Conservation (phyloP, 2,113 vertebrate species). For the Anolis carolinensis region DNA sequence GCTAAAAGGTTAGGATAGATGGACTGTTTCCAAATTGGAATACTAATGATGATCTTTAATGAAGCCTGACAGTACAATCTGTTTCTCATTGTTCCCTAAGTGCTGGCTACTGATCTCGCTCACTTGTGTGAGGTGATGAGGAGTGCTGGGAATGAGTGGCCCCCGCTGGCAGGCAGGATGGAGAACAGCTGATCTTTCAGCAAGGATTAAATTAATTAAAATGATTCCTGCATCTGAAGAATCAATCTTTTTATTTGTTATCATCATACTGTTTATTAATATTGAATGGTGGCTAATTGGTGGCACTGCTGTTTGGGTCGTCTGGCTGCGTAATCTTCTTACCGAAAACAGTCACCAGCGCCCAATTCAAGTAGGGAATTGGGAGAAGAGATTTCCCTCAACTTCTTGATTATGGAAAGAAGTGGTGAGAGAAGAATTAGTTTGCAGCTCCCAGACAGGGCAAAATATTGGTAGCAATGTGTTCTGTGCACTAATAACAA, state of each 20-base stretch:
- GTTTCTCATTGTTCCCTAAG: slow-evolving; percentile 95
- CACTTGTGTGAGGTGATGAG: slow-evolving; percentile 74
- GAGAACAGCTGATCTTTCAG: slow-evolving; percentile 88
- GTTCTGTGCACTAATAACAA: neutral
- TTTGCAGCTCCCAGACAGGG: neutral
- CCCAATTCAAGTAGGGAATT: slow-evolving; percentile 51
- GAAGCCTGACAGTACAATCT: slow-evolving; percentile 99
- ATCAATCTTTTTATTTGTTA: slow-evolving; percentile 81
- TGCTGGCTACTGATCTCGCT: slow-evolving; percentile 84
- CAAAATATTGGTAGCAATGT: neutral
- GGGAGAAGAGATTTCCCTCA: slow-evolving; percentile 18
- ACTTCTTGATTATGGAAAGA: neutral
- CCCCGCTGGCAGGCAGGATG: slow-evolving; percentile 79
- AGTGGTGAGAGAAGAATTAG: neutral
- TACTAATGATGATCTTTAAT: slow-evolving; percentile 99
- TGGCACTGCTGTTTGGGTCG: slow-evolving; percentile 71
- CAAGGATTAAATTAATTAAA: slow-evolving; percentile 97
- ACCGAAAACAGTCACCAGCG: slow-evolving; percentile 63
- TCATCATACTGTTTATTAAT: slow-evolving; percentile 80
- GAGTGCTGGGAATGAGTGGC: slow-evolving; percentile 76
- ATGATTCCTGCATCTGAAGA: slow-evolving; percentile 77
- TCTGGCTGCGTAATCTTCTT: slow-evolving; percentile 70
- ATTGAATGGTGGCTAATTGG: slow-evolving; percentile 80
- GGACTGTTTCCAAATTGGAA: slow-evolving; percentile 88
- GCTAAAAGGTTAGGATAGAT: slow-evolving; percentile 75